Evolutionary conservation across 1,140 invertebrate species (phyloP).

Genomic region (Ceratina australensis): DNA sequence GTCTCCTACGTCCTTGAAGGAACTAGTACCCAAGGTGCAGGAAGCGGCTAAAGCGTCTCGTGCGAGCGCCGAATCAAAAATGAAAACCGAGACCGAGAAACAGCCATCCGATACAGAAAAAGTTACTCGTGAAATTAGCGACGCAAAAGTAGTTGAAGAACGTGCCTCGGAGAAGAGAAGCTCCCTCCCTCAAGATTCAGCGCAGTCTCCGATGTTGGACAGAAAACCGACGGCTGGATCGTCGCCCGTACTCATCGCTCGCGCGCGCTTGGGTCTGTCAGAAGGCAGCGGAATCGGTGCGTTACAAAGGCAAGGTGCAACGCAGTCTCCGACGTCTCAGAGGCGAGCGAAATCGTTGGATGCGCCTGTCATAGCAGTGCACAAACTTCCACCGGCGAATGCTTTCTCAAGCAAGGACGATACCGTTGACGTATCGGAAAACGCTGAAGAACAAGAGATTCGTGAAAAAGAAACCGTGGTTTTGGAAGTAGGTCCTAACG

Average conservation of each 20-base stretch:
- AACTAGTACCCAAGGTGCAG: not conserved
- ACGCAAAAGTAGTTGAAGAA: conserved; percentile 33
- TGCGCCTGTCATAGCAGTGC: conserved; percentile 88
- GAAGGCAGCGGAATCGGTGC: conserved; percentile 88
- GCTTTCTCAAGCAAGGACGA: conserved; percentile 93
- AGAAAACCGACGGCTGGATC: conserved; percentile 82
- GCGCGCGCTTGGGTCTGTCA: conserved; percentile 87
- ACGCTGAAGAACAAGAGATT: conserved; percentile 82
- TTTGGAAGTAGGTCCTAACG: not conserved
- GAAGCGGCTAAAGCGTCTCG: conserved; percentile 16
- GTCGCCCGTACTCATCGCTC: conserved; percentile 88
- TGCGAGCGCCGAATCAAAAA: conserved; percentile 5
- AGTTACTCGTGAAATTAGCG: not conserved
- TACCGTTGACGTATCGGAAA: conserved; percentile 85
- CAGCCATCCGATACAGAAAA: not conserved
- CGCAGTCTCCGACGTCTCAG: conserved; percentile 86
- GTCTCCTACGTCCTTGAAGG: conserved; percentile 18
- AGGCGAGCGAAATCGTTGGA: conserved; percentile 90
- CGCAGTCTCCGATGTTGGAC: conserved; percentile 81
- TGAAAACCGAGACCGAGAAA: not conserved
- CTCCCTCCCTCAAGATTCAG: conserved; percentile 64
- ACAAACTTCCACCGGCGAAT: conserved; percentile 88
- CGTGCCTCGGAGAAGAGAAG: conserved; percentile 55
- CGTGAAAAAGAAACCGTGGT: not conserved
- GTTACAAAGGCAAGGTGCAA: conserved; percentile 86